A percentile compares a stretch with the other conserved stretches of the same genome.
Conservation (phyloP, 2,888 invertebrate genomes). For the Helleia helle region DNA sequence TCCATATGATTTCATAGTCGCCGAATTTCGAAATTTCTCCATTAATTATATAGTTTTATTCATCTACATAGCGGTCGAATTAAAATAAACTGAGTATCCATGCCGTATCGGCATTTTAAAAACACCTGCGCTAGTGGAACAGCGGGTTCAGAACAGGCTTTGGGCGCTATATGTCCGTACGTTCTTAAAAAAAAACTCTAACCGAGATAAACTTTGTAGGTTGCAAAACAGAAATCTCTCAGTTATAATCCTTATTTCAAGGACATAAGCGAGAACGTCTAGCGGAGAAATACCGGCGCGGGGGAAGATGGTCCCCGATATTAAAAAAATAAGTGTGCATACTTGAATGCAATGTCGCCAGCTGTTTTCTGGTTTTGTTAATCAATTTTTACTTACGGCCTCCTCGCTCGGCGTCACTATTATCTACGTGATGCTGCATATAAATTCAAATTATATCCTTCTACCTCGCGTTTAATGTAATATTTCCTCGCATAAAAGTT, state of each 20-base stretch:
- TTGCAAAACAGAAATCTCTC: conserved; percentile 15
- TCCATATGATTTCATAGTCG: background rate
- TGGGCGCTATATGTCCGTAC: conserved; percentile 13
- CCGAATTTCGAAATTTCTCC: background rate
- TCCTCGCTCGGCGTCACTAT: background rate
- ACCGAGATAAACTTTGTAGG: conserved; percentile 15
- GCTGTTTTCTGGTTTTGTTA: conserved; percentile 38
- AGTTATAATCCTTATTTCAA: conserved; percentile 19
- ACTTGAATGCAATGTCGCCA: conserved; percentile 44
- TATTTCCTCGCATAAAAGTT: too few species aligned
- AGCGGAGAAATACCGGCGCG: conserved; percentile 14
- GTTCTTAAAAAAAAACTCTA: conserved; percentile 15
- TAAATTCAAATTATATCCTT: too few species aligned
- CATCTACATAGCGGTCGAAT: background rate
- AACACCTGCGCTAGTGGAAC: conserved; percentile 23
- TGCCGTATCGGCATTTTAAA: conserved; percentile 17
- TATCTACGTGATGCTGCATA: too few species aligned
- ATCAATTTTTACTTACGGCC: conserved; percentile 31
- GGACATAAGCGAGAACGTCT: conserved; percentile 13
- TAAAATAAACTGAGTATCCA: conserved; percentile 10
- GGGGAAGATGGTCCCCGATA: conserved; percentile 13
- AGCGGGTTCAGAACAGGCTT: conserved; percentile 19
- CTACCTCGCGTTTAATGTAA: too few species aligned
- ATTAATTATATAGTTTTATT: background rate
- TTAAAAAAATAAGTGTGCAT: conserved; percentile 37